phyloP scores from a whole-genome alignment of 2,113 vertebrate species.

The Bujurquina vittata region DNA sequence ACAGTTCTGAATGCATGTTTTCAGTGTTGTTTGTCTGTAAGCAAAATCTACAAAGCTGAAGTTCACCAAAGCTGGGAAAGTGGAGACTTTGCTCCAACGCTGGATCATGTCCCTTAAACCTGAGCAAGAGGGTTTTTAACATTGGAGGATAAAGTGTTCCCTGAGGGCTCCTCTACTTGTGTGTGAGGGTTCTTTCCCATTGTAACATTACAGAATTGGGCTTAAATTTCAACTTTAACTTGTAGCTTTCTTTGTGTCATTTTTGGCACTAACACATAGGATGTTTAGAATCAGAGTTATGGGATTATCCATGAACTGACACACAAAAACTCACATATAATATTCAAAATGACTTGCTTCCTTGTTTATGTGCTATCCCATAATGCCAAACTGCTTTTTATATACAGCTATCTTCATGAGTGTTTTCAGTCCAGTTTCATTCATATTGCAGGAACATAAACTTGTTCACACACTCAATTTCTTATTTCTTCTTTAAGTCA shows the following conservation, averaged over 20 bases:
- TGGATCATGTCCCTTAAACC: neutral
- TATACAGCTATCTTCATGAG: neutral
- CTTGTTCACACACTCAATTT: neutral
- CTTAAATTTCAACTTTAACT: neutral
- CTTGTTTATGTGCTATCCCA: neutral
- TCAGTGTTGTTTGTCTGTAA: neutral
- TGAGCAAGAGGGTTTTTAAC: neutral
- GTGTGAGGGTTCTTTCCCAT: neutral
- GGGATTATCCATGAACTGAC: accelerated
- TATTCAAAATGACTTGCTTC: neutral
- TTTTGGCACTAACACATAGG: neutral
- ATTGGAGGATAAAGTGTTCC: neutral
- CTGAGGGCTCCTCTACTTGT: neutral
- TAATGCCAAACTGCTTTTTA: neutral
- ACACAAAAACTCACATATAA: neutral
- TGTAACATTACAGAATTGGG: neutral
- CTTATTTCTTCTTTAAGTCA: too few relatives aligned
- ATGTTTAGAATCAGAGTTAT: neutral
- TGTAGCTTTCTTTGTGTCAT: neutral
- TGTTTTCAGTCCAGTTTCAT: neutral
- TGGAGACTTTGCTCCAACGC: neutral
- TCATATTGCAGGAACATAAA: neutral
- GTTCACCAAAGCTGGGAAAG: neutral
- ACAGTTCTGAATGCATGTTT: neutral
- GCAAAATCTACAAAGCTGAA: neutral